Conservation (phyloP, 2,888 invertebrate genomes). For the Pyralis farinalis region DNA sequence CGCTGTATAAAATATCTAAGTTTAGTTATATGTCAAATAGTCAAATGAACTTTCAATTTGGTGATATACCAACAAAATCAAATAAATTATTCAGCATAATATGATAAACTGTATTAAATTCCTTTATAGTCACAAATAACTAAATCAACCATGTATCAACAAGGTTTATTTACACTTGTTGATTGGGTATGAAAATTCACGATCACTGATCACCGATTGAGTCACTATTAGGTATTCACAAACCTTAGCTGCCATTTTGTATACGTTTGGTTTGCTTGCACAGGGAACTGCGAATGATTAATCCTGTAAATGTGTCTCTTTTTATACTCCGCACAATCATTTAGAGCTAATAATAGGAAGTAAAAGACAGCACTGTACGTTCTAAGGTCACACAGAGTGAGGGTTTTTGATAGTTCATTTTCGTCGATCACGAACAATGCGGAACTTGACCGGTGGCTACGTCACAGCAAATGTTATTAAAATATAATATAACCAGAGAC, state of each 20-base stretch:
- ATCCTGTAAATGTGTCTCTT: constrained; percentile 52
- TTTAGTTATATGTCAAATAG: too few species aligned
- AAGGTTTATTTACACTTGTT: too few species aligned
- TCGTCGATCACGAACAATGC: constrained; percentile 55
- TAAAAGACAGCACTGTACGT: constrained; percentile 53
- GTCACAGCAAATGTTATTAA: constrained; percentile 21
- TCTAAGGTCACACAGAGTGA: constrained; percentile 58
- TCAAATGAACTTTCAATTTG: too few species aligned
- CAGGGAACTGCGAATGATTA: constrained; percentile 71
- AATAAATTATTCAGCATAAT: too few species aligned
- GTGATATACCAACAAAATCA: too few species aligned
- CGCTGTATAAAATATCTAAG: too few species aligned
- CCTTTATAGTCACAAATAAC: too few species aligned
- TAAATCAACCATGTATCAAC: too few species aligned
- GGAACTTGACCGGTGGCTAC: constrained; percentile 47
- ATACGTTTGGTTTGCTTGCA: constrained; percentile 61
- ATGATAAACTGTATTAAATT: too few species aligned
- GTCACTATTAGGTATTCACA: constrained; percentile 18
- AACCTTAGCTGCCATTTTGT: constrained; percentile 77
- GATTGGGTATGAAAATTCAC: too few species aligned
- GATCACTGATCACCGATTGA: constrained; percentile 9
- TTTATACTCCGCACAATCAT: constrained; percentile 57
- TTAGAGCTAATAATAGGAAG: constrained; percentile 67
- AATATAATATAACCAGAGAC: too few species aligned
- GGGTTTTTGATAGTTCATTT: constrained; percentile 65